Percentiles rank a stretch among this genome's conserved stretches.
Evolutionary conservation across 2,888 invertebrate genomes (phyloP).

Genomic region (Nasonovia ribisnigri): DNA sequence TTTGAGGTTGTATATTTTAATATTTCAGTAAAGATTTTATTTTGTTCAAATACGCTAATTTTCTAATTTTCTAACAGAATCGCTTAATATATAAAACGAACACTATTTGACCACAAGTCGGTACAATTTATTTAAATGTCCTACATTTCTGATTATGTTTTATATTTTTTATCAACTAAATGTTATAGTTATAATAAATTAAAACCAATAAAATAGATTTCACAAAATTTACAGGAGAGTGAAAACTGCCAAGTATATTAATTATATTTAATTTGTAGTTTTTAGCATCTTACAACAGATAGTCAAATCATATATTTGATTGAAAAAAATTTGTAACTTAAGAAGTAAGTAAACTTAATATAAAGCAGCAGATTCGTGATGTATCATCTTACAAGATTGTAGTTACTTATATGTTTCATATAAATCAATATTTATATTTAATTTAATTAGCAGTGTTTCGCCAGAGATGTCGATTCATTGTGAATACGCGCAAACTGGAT

Average conservation of each 20-base stretch:
- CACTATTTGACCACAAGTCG: background rate
- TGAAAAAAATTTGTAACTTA: background rate
- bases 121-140: background rate
- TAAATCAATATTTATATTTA: slow-evolving; percentile 8
- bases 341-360: background rate
- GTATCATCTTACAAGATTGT: no score
- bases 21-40: background rate
- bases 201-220: background rate
- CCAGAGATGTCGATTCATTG: background rate
- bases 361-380: background rate
- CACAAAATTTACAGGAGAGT: background rate
- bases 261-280: background rate
- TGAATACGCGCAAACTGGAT: background rate
- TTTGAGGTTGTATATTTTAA: background rate
- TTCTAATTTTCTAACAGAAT: background rate
- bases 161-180: background rate
- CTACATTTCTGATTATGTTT: background rate
- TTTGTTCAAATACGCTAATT: background rate
- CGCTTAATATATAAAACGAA: no score
- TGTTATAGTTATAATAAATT: background rate
- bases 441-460: slow-evolving; percentile 37
- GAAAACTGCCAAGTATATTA: background rate
- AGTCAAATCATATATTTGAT: background rate
- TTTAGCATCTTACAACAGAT: background rate
- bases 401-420: background rate